Evolutionary conservation across 2,797 vertebrate species (phyloP).

Genomic region (Enteromius viviparus): DNA sequence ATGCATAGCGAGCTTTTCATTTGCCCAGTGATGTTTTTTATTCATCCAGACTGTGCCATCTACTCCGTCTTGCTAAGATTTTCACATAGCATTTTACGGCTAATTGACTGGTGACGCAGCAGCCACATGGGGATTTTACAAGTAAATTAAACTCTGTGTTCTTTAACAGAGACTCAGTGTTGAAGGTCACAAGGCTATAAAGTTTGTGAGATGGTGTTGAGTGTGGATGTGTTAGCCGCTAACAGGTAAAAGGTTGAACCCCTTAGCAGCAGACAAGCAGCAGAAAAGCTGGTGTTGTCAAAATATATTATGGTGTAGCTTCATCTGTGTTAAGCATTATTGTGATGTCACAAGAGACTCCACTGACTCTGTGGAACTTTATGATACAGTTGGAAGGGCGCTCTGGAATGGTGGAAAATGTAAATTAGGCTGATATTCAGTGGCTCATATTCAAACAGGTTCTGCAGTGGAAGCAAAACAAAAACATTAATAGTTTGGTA

Average conservation of each 20-base stretch:
- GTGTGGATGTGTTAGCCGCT: not conserved
- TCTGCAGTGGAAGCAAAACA: conserved; percentile 18
- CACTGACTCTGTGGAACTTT: conserved; percentile 7
- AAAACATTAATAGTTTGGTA: conserved; percentile 26
- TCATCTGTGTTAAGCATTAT: conserved; percentile 39
- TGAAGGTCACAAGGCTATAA: conserved; percentile 53
- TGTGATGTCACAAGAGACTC: conserved; percentile 21
- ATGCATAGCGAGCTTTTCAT: conserved; percentile 23
- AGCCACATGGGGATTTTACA: conserved; percentile 48
- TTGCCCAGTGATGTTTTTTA: conserved; percentile 52
- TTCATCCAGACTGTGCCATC: conserved; percentile 34
- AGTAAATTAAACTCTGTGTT: conserved; percentile 56
- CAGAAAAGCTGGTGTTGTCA: conserved; percentile 34
- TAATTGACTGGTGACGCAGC: conserved; percentile 51
- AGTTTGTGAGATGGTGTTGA: conserved; percentile 22
- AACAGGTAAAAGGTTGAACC: conserved; percentile 36
- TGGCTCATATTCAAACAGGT: conserved; percentile 14
- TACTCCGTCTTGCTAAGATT: conserved; percentile 39
- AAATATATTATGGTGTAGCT: conserved; percentile 27
- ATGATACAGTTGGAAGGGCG: not conserved
- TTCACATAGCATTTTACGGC: conserved; percentile 50
- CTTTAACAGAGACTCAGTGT: conserved; percentile 50
- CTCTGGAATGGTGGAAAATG: conserved; percentile 31
- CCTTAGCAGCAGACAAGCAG: conserved; percentile 3
- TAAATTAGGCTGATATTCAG: conserved; percentile 23